Base-by-base conservation (phyloP, 2,888 invertebrate species). In the Drosophila mulleri region DNA sequence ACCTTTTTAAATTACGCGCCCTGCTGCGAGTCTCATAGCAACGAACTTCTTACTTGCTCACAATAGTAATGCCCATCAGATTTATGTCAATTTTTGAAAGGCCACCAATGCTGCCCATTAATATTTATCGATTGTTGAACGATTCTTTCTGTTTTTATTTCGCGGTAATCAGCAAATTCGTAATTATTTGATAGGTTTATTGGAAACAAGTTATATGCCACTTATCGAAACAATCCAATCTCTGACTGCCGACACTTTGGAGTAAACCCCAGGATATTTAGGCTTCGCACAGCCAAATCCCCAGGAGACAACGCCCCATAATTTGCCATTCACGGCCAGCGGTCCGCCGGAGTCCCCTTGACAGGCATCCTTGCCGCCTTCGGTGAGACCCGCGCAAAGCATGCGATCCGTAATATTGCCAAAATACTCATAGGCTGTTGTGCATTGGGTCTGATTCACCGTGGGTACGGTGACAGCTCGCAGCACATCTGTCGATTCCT, bases 261-360 rank as follows among this genome's bases (percentile, higher is more conserved):
- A 81, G 42, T 91, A 91, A 1, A 91, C 91, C 0, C 91, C 92
- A 0, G 91, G 92, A 74, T 87, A 91, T 2, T 83, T 71, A 1
- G 90, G 83, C 9, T 76, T 52, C 1, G 91, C 92, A 61, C 93
- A 93, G 26, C 92, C 92, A 58, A 79, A 85, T 4, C 92, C 92
- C 91, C 91, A 93, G 16, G 92, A 92, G 16, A 92, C 93, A 14
- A 92, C 85, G 4, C 92, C 93, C 42, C 89, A 86, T 0, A 91
- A 68, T 4, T 78, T 79, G 5, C 78, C 78, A 0, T 83, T 56
- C 5, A 72, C 62, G 7, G 83, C 80, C 53, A 91, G 67, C 8
- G 93, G 92, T 2, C 93, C 92, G 32, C 92, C 92, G 0, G 91
- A 91, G 61, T 93, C 92, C 0, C 92, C 92, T 44, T 92, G 91